Evolutionary conservation across 2,113 vertebrate species (phyloP), one percentile per base, ranked within the genome.

Genomic region (Isichthys henryi): DNA sequence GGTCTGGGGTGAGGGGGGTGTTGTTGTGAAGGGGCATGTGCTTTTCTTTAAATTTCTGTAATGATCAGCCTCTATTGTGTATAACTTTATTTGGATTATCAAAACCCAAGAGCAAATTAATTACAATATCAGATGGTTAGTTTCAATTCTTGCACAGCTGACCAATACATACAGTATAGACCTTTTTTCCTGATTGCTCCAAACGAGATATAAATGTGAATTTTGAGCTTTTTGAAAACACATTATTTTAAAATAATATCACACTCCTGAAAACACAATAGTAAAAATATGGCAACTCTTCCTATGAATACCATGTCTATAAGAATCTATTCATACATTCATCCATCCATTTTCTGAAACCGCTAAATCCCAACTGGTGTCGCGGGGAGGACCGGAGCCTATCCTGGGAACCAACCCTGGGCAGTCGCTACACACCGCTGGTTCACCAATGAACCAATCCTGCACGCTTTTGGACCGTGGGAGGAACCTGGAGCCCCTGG

Each of bases 31-130:
- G 74, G 35, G 46, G 77, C 46, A 83, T 23, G 56, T 10, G 88
- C 87, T 31, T 23, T 70, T 87, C 86, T 70, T 84, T 45, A 86
- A 58, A 80, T 80, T 91, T 89, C 62, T 90, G 48, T 53, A 53
- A 39, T 45, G 27, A 50, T 86, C 74, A 83, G 48, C 50, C 74
- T 58, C 77, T 70, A 53, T n/a, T 88, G 89, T 91, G 92, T 87
- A 88, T 90, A 62, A 85, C 48, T 49, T 50, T 43, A 85, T 45
- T 74, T 27, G 89, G 89, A 93, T 93, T 93, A 93, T 88, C 74
- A 92, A 92, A 92, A 92, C 87, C 80, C 50, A 27, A 43, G 31
- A 90, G 89, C 45, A 91, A 90, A 92, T 90, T 87, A 86, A 88
- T 31, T 70, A 52, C 45, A 9, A 46, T 52, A 7, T 82, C 77